phyloP scores from a whole-genome alignment of 1,140 invertebrate genomes.

The Neodiprion fabricii region DNA sequence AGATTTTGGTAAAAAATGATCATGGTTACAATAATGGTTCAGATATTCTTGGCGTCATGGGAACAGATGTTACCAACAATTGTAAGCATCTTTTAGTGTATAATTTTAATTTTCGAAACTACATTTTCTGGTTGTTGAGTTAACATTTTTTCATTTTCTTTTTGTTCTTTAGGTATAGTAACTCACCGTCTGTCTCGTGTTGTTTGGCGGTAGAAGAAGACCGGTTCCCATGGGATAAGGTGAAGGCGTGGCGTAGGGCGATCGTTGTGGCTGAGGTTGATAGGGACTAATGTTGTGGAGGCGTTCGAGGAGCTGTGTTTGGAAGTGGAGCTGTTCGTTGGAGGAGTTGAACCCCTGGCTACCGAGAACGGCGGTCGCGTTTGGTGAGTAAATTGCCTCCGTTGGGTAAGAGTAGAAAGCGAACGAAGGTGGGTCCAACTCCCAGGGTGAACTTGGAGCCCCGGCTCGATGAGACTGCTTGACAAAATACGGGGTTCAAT shows the following conservation, averaged over 20 bases:
- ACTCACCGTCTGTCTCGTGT: conserved; percentile 45
- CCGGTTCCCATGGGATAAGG: conserved; percentile 44
- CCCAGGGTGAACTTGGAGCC: conserved; percentile 54
- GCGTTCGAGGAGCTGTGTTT: conserved; percentile 65
- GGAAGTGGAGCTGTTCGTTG: conserved; percentile 59
- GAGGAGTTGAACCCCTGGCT: conserved; percentile 34
- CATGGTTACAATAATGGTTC: too few relatives aligned
- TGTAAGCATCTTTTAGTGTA: too few relatives aligned
- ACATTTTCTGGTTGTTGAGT: too few relatives aligned
- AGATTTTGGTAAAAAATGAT: too few relatives aligned
- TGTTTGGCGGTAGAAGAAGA: conserved; percentile 45
- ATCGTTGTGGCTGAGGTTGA: conserved; percentile 45
- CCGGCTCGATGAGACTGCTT: conserved; percentile 41
- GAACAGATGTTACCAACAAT: too few relatives aligned
- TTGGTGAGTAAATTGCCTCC: conserved; percentile 45
- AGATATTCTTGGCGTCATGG: too few relatives aligned
- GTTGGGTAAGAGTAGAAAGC: conserved; percentile 47
- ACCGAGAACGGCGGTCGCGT: conserved; percentile 36
- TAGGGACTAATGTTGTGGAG: conserved; percentile 63
- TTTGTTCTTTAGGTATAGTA: neutral
- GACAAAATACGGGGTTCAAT: neutral
- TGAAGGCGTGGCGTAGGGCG: conserved; percentile 50
- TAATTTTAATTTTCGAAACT: too few relatives aligned
- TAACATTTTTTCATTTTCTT: too few relatives aligned
- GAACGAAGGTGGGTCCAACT: conserved; percentile 48